Evolutionary conservation across 2,113 vertebrate genomes (phyloP).

Genomic region (Thymallus thymallus): DNA sequence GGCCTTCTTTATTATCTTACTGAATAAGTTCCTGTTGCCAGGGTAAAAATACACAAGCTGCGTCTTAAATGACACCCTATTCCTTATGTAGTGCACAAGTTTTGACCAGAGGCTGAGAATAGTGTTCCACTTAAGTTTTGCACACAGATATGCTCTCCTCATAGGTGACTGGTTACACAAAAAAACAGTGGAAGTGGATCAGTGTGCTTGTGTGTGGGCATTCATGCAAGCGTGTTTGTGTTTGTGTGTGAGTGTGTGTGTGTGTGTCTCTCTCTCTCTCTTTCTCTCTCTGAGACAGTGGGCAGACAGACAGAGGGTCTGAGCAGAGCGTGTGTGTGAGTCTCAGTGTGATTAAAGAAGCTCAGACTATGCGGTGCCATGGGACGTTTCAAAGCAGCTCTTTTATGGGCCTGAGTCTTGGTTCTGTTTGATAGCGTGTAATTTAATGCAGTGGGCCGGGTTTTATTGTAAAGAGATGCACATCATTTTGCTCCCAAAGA

Average conservation of each 20-base stretch:
- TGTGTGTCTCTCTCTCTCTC: too few species aligned
- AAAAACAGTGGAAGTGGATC: background rate
- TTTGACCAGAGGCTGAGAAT: too few species aligned
- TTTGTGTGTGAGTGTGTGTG: constrained; percentile 3
- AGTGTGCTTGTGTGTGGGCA: background rate
- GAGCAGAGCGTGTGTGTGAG: constrained; percentile 27
- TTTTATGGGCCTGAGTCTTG: constrained; percentile 34
- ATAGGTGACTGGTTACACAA: too few species aligned
- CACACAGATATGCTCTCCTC: background rate
- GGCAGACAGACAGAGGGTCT: constrained; percentile 28
- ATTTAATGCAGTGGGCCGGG: constrained; percentile 39
- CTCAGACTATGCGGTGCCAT: constrained; percentile 45
- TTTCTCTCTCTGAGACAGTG: constrained; percentile 13
- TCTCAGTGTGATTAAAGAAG: constrained; percentile 37
- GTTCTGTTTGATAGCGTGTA: constrained; percentile 44
- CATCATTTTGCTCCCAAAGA: constrained; percentile 22
- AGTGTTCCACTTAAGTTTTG: too few species aligned
- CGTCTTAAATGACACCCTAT: too few species aligned
- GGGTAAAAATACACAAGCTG: too few species aligned
- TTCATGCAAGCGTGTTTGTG: background rate
- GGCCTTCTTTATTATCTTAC: background rate
- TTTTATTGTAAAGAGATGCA: constrained; percentile 45
- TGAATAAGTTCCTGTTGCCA: too few species aligned
- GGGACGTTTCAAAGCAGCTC: constrained; percentile 41
- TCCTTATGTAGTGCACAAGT: background rate